Base-by-base conservation (phyloP, 2,888 invertebrate species). In the Schizaphis graminum region DNA sequence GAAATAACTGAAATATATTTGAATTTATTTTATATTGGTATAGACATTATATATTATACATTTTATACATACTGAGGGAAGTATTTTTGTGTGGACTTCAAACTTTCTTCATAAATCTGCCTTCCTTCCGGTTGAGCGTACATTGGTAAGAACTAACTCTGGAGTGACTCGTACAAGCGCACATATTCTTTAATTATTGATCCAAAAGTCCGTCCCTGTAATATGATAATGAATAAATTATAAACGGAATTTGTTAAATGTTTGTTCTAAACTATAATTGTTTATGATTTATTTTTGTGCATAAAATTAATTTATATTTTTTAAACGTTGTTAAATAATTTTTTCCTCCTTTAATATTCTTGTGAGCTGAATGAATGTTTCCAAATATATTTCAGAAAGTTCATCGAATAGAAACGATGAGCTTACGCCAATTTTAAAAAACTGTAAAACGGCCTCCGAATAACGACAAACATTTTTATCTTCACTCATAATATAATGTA, bases 151-250 rank as follows among this genome's bases (percentile, higher is more conserved):
- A 97, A 97, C 89, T 96, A 96, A 0, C 97, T 96, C 94, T 98
- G 94, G 94, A 98, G 96, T 67, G 97, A 97, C 35, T 96, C 96
- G 49, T 97, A 97, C 56, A 96, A 96, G 89, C 96, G 96, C 44
- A 98, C 95, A 95, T 97, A 98, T 95, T 97, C 97, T 95, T 97
- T 97, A 95, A 98, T 98, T 92, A 98, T 95, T 11, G 97, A 96
- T 1, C 97, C 97, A 95, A 98, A 98, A 57, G 97, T 98, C 87
- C 98, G 97, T 26, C 98, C 98, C 98, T 98, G 96, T 57, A 94
- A 77, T 2, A 67, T 77, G 35, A 77, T 77, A 77, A 77, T 16
- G 16, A 53, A 53, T 53, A 77, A 77, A n/a, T n/a, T 13, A 16
- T 67, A n/a, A 24, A 67, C n/a, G 67, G 16, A 67, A n/a, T 67